phyloP scores from a whole-genome alignment of 2,888 invertebrate species.

The Auanema sp. region DNA sequence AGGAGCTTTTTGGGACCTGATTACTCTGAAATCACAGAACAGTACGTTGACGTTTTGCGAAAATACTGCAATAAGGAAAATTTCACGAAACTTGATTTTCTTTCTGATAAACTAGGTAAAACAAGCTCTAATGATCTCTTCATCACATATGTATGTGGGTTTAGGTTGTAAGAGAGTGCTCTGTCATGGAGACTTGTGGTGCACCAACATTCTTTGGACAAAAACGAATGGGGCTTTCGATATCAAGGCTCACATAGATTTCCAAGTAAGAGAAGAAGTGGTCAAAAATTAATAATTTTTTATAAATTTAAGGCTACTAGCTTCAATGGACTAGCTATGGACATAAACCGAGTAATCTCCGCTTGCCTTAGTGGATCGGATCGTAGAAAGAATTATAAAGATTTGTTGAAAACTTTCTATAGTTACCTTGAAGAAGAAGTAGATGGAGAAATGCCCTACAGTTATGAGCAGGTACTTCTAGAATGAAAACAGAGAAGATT shows the following conservation, averaged over 20 bases:
- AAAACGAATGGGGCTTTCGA: background rate
- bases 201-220: background rate
- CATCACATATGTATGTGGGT: too few species aligned
- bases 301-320: conserved; percentile 11
- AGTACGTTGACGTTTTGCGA: too few species aligned
- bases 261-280: background rate
- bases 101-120: too few species aligned
- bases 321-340: conserved; percentile 13
- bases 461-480: conserved; percentile 12
- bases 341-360: conserved; percentile 14
- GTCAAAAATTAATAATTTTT: background rate
- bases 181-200: background rate
- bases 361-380: conserved; percentile 10
- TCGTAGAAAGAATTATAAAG: background rate
- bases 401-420: conserved; percentile 13
- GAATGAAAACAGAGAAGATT: too few species aligned
- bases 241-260: too few species aligned
- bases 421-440: conserved; percentile 15
- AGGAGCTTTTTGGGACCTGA: too few species aligned
- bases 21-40: too few species aligned
- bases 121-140: too few species aligned
- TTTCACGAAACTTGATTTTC: too few species aligned
- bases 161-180: too few species aligned
- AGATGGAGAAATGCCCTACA: conserved; percentile 11
- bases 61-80: too few species aligned